phyloP scores from a whole-genome alignment of 1,140 invertebrate species.

The Panagrolaimus sp. region DNA sequence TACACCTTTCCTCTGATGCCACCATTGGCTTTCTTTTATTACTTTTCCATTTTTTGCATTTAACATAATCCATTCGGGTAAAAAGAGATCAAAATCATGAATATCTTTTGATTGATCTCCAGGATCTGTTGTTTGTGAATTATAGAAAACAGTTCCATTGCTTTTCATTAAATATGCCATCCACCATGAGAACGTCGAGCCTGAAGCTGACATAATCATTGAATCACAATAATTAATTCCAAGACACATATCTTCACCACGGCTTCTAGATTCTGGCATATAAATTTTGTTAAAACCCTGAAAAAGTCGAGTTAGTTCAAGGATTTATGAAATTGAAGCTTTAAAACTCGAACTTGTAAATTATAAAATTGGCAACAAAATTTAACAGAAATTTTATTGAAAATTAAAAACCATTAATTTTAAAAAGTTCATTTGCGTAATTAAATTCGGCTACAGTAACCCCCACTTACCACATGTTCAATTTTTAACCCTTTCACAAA shows the following conservation, averaged over 20 bases:
- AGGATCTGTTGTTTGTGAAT: not conserved
- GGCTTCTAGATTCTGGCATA: not conserved
- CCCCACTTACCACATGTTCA: not conserved
- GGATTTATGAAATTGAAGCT: not conserved
- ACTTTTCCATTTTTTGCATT: not conserved
- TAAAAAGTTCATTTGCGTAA: too few relatives aligned
- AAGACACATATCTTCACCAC: not conserved
- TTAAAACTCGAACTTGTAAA: too few relatives aligned
- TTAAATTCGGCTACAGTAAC: too few relatives aligned
- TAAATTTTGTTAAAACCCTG: conserved; percentile 1
- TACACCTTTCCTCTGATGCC: not conserved
- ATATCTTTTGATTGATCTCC: not conserved
- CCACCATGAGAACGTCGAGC: not conserved
- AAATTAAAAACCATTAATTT: too few relatives aligned
- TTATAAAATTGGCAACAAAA: too few relatives aligned
- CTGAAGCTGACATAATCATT: not conserved
- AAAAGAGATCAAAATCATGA: not conserved
- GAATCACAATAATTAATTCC: not conserved
- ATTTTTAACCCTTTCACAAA: not conserved
- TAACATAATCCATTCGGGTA: conserved; percentile 6
- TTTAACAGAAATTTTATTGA: too few relatives aligned
- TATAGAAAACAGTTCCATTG: not conserved
- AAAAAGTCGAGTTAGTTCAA: not conserved
- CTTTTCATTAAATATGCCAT: not conserved
- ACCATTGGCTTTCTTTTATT: conserved; percentile 6